These are phyloP conservation scores for Rhyacichthys aspro DNA, from an alignment of 2,797 vertebrate species.

Conservation along the genomic window DNA sequence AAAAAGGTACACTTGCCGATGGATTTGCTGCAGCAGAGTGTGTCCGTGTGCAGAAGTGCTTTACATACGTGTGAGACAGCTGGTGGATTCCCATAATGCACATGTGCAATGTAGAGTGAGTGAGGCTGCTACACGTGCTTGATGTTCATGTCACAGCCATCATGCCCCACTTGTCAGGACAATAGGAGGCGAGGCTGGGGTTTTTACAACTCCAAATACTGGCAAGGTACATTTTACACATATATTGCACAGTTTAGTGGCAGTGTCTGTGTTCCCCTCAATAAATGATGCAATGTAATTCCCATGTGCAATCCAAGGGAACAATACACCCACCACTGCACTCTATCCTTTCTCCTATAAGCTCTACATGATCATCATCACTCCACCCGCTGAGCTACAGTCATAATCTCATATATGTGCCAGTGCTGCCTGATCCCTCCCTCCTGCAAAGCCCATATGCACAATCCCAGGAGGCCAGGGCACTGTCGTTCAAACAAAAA, in stretches of 20 bases:
- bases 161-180: slow-evolving; percentile 48
- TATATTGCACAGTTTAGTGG: slow-evolving; percentile 9
- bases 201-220: slow-evolving; percentile 27
- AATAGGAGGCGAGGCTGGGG: slow-evolving; percentile 44
- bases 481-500: slow-evolving; percentile 11
- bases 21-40: slow-evolving; percentile 35
- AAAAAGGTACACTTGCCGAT: slow-evolving; percentile 38
- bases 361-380: slow-evolving; percentile 49
- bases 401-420: slow-evolving; percentile 52
- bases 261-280: slow-evolving; percentile 19
- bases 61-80: slow-evolving; percentile 42
- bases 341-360: slow-evolving; percentile 32
- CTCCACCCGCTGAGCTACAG: slow-evolving; percentile 41
- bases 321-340: slow-evolving; percentile 54
- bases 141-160: slow-evolving; percentile 51
- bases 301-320: slow-evolving; percentile 59
- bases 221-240: slow-evolving; percentile 12
- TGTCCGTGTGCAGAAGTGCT: slow-evolving; percentile 15
- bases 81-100: slow-evolving; percentile 44
- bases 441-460: slow-evolving; percentile 25
- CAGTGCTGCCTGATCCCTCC: slow-evolving; percentile 31
- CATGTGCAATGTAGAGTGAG: slow-evolving; percentile 44
- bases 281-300: slow-evolving; percentile 62
- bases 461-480: slow-evolving; percentile 30
- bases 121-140: slow-evolving; percentile 46